A percentile compares a stretch with the other conserved stretches of the same genome.
These are phyloP conservation scores for Bucorvus abyssinicus DNA, from an alignment of 2,797 vertebrate genomes.

Conservation along the genomic window DNA sequence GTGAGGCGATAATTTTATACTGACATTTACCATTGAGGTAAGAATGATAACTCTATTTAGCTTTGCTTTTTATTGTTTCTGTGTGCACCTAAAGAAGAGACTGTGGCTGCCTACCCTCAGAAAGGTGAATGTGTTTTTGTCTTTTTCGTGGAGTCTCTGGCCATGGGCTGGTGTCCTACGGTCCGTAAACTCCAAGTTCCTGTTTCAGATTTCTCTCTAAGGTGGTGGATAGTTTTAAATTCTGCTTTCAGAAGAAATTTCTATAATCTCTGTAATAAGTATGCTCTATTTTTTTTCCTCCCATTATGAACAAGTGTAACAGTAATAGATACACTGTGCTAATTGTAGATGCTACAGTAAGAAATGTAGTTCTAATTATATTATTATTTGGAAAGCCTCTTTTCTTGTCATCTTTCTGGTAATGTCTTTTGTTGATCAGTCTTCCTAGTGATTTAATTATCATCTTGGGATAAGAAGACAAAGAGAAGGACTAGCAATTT, in stretches of 20 bases:
- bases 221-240: not conserved
- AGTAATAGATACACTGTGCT: not conserved
- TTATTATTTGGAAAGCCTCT: not conserved
- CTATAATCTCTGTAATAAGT: not conserved
- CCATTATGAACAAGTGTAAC: not conserved
- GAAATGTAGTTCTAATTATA: not conserved
- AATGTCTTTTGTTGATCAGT: not conserved
- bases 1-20: not conserved
- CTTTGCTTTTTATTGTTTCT: conserved; percentile 5
- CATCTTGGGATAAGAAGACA: not conserved
- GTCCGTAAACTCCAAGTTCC: not conserved
- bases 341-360: not conserved
- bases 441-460: not conserved
- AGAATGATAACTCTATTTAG: not conserved
- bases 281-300: not conserved
- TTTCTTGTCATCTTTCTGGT: not conserved
- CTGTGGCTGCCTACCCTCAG: not conserved
- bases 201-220: not conserved
- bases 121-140: not conserved
- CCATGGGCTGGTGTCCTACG: not conserved
- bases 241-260: not conserved
- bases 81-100: not conserved
- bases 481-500: not conserved
- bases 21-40: not conserved
- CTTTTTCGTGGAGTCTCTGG: not conserved